phyloP scores from a whole-genome alignment of 2,113 vertebrate species.

The Salvelinus namaycush region DNA sequence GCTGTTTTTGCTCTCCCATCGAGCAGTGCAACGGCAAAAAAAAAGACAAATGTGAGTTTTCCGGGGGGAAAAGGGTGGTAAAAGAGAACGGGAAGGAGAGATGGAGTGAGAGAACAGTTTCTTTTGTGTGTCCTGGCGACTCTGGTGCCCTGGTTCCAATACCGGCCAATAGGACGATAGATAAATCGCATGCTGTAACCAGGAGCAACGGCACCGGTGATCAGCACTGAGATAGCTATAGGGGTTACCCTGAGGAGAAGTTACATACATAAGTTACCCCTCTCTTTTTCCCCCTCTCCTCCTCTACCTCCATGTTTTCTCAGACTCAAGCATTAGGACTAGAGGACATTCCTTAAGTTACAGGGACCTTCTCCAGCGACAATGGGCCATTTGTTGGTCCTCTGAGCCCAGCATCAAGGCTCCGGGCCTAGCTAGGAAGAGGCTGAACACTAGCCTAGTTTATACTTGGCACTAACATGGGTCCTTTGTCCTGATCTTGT shows the following conservation, averaged over 20 bases:
- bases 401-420: conserved; percentile 4
- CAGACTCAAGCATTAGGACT: conserved; percentile 13
- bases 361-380: conserved; percentile 45
- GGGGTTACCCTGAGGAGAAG: conserved; percentile 30
- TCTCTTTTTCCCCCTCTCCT: not conserved
- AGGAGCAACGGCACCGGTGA: conserved; percentile 50
- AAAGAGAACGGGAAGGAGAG: conserved; percentile 21
- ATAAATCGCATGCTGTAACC: conserved; percentile 70
- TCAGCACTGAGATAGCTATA: conserved; percentile 8
- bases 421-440: not conserved
- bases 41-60: conserved; percentile 70
- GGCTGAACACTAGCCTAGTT: too few species aligned
- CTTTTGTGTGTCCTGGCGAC: conserved; percentile 44
- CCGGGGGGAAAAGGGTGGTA: conserved; percentile 24
- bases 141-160: conserved; percentile 24
- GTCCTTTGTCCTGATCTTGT: too few species aligned
- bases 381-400: conserved; percentile 54
- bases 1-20: conserved; percentile 55
- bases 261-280: not conserved
- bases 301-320: conserved; percentile 5
- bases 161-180: conserved; percentile 47
- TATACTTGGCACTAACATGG: too few species aligned
- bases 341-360: conserved; percentile 27
- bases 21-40: conserved; percentile 40
- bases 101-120: conserved; percentile 15